Conservation (phyloP, 1,140 invertebrate genomes). For the Penaeus chinensis region DNA sequence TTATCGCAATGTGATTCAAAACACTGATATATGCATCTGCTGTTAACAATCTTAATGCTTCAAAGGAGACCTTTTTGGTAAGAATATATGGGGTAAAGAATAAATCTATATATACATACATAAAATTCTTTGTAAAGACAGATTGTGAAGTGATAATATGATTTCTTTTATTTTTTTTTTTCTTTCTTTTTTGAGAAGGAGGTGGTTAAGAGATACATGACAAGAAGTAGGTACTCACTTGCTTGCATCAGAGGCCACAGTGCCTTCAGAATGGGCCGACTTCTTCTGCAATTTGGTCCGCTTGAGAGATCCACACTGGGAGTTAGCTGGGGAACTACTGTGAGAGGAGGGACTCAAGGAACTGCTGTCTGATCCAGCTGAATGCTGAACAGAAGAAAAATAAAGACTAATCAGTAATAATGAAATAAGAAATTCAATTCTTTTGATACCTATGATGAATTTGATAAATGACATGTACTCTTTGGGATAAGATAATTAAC, state of each 20-base stretch:
- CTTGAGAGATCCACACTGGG: slow-evolving; percentile 50
- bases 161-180: neutral
- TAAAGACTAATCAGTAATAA: neutral
- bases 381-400: neutral
- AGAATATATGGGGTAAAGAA: too few species aligned
- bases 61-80: too few species aligned
- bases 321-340: slow-evolving; percentile 55
- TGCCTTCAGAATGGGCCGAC: slow-evolving; percentile 55
- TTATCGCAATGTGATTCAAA: too few species aligned
- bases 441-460: neutral
- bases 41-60: too few species aligned
- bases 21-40: too few species aligned
- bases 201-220: neutral
- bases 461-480: too few species aligned
- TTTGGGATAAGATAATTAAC: too few species aligned
- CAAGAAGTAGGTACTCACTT: slow-evolving; percentile 2
- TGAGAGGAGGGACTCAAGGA: slow-evolving; percentile 50
- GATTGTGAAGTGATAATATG: too few species aligned
- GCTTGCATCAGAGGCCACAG: slow-evolving; percentile 53
- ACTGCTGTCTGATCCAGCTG: slow-evolving; percentile 49
- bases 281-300: slow-evolving; percentile 53
- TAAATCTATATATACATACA: too few species aligned
- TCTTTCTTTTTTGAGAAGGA: neutral
- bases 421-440: neutral
- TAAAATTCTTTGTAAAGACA: too few species aligned